Evolutionary conservation across 2,113 vertebrate genomes (phyloP).

Genomic region (Rhegmatorhina hoffmannsi): DNA sequence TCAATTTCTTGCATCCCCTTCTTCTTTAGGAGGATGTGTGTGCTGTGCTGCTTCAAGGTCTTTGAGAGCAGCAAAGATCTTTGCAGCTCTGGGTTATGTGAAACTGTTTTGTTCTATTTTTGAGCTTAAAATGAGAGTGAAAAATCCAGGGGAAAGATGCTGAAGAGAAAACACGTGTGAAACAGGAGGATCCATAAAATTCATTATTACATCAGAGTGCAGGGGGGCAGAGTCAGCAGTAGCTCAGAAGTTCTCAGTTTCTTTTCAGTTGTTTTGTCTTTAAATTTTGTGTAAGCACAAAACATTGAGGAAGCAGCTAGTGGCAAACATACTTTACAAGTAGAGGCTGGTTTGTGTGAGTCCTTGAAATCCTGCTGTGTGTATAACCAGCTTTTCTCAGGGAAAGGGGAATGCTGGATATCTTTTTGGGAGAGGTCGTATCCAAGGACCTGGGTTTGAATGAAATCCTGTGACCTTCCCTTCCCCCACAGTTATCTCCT

Average conservation of each 20-base stretch:
- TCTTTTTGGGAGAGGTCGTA: rapidly evolving
- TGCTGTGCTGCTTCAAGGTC: neutral
- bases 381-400: neutral
- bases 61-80: neutral
- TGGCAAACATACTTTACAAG: neutral
- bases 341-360: neutral
- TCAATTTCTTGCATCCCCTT: neutral
- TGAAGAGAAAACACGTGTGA: neutral
- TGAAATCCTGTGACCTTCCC: neutral
- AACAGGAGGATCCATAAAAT: neutral
- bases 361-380: neutral
- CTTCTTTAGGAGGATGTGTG: neutral
- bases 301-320: neutral
- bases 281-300: neutral
- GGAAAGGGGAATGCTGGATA: neutral
- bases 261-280: neutral
- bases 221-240: neutral
- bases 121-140: neutral
- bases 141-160: neutral
- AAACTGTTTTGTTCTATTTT: neutral
- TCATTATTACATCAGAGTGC: neutral
- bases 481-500: neutral
- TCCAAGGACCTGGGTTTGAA: neutral
- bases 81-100: neutral
- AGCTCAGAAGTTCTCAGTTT: neutral